Conservation (phyloP, 1,140 invertebrate species). For the Metopolophium dirhodum region DNA sequence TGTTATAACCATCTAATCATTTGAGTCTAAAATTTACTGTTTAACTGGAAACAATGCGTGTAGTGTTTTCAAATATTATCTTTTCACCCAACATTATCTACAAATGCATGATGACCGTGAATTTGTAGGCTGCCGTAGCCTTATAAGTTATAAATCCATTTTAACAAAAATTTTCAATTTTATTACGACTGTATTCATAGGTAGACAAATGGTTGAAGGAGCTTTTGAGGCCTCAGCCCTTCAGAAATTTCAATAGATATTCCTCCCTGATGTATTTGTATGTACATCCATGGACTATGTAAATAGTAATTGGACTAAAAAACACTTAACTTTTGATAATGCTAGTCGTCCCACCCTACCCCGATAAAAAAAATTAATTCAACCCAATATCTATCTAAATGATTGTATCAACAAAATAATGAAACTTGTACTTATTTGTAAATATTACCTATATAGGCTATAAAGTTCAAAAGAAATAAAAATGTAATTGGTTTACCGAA, state of each 20-base stretch:
- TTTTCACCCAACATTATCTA: background rate
- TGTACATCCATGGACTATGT: background rate
- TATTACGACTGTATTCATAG: background rate
- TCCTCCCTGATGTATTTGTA: no score
- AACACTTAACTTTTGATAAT: background rate
- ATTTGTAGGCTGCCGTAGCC: background rate
- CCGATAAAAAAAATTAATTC: background rate
- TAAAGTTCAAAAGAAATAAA: background rate
- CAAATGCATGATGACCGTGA: background rate
- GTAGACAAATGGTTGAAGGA: fast-evolving
- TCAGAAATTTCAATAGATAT: no score
- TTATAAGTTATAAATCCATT: background rate
- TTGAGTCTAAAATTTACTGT: background rate
- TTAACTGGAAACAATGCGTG: background rate
- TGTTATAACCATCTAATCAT: background rate
- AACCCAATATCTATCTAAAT: background rate
- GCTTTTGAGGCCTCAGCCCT: background rate
- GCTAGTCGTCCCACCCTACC: background rate
- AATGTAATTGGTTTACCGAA: background rate
- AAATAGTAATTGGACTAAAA: background rate
- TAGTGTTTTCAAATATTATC: background rate
- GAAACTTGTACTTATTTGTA: background rate
- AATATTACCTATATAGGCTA: background rate
- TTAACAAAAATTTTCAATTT: background rate
- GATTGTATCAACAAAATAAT: background rate